Conservation (phyloP, 2,113 vertebrate species). For the Hiodon tergisus region DNA sequence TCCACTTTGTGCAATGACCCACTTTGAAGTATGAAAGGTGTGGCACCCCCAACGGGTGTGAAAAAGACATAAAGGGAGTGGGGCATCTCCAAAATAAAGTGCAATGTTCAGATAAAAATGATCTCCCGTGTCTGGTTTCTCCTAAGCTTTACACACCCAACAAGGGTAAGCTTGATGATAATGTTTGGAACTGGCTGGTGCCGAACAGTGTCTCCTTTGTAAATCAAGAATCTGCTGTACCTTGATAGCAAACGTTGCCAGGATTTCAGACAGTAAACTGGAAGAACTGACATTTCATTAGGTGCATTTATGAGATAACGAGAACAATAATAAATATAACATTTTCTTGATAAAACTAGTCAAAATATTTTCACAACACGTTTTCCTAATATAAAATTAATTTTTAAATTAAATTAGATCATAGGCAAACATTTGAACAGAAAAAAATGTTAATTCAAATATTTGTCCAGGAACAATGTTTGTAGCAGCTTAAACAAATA, state of each 20-base stretch:
- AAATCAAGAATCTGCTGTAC: neutral
- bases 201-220: neutral
- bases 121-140: neutral
- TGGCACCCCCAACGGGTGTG: slow-evolving; percentile 3
- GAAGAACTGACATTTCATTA: neutral
- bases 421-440: too few relatives aligned
- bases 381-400: too few relatives aligned
- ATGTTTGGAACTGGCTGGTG: neutral
- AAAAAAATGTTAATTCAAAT: too few relatives aligned
- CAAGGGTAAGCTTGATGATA: neutral
- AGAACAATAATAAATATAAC: too few relatives aligned
- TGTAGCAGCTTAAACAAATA: too few relatives aligned
- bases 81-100: neutral
- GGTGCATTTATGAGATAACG: too few relatives aligned
- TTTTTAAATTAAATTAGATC: too few relatives aligned
- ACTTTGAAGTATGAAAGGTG: slow-evolving; percentile 29
- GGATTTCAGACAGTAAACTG: neutral
- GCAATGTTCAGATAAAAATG: neutral
- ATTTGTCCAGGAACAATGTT: too few relatives aligned
- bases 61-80: neutral
- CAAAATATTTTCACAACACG: too few relatives aligned
- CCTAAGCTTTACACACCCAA: neutral
- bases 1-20: slow-evolving; percentile 42
- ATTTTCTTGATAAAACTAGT: too few relatives aligned
- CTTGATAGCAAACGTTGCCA: neutral